Conservation (phyloP, 2,113 vertebrate genomes). For the Hippocampus abdominalis region DNA sequence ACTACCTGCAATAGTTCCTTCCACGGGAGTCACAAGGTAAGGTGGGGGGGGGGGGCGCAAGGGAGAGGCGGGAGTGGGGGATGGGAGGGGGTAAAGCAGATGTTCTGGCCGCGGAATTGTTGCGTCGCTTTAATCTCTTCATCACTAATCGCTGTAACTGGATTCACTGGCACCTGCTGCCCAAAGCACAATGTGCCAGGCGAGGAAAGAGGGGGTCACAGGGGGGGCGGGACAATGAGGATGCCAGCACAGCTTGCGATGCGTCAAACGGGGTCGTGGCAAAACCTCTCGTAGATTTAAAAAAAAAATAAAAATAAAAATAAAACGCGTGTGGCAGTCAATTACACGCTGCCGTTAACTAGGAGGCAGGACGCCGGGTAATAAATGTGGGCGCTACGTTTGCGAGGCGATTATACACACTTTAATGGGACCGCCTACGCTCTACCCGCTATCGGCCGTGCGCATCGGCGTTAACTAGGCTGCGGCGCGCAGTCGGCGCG, state of each 20-base stretch:
- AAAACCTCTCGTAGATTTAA: slow-evolving; percentile 5
- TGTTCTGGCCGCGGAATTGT: slow-evolving; percentile 68
- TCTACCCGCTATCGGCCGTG: not conserved
- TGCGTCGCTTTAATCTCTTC: slow-evolving; percentile 70
- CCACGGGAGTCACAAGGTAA: slow-evolving; percentile 43
- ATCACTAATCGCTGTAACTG: slow-evolving; percentile 73
- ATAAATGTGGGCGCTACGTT: slow-evolving; percentile 18
- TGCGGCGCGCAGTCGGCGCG: not conserved
- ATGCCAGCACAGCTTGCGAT: slow-evolving; percentile 37
- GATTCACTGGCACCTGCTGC: slow-evolving; percentile 71
- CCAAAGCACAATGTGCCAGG: slow-evolving; percentile 53
- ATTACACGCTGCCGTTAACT: slow-evolving; percentile 22
- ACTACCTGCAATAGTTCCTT: slow-evolving; percentile 27
- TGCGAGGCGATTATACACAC: slow-evolving; percentile 19
- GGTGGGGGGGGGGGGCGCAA: slow-evolving; percentile 24
- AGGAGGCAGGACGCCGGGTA: slow-evolving; percentile 7
- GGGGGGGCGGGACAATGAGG: slow-evolving; percentile 39
- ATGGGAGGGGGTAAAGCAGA: slow-evolving; percentile 64
- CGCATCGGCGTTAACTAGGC: not conserved
- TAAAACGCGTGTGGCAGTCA: slow-evolving; percentile 32
- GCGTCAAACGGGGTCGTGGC: slow-evolving; percentile 22
- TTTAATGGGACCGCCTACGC: not conserved
- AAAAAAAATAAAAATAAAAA: not conserved
- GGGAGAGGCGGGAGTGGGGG: not conserved
- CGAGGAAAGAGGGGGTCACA: slow-evolving; percentile 40